These are phyloP conservation scores for Sarotherodon lohbergeri DNA, from an alignment of 2,113 vertebrate species.

Conservation along the genomic window DNA sequence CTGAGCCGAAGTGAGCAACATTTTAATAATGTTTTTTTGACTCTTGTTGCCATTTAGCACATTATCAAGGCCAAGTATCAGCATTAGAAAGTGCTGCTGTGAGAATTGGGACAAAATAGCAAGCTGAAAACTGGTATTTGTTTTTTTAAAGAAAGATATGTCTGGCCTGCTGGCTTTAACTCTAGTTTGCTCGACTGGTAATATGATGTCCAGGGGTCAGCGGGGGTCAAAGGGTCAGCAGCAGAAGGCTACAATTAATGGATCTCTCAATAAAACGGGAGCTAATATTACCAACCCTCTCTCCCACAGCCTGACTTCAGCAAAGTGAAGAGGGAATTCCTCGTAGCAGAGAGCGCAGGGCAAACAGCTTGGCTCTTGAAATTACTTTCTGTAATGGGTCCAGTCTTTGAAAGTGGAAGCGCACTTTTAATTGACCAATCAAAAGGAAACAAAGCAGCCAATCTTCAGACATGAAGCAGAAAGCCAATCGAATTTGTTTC, in stretches of 20 bases:
- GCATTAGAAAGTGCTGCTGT: not conserved
- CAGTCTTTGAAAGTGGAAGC: constrained; percentile 47
- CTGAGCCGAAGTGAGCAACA: not conserved
- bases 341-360: constrained; percentile 34
- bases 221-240: constrained; percentile 66
- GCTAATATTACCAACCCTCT: constrained; percentile 72
- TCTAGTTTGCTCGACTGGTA: constrained; percentile 43
- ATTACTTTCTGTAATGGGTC: constrained; percentile 63
- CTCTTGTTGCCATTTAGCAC: not conserved
- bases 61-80: not conserved
- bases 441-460: constrained; percentile 56
- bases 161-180: not conserved
- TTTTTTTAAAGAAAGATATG: not conserved
- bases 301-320: constrained; percentile 38
- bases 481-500: constrained; percentile 59
- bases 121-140: not conserved
- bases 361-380: constrained; percentile 66
- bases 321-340: constrained; percentile 59
- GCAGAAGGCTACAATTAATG: constrained; percentile 75
- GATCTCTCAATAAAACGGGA: constrained; percentile 75
- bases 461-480: constrained; percentile 46
- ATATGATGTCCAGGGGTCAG: constrained; percentile 75
- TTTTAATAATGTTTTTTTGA: not conserved
- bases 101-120: not conserved
- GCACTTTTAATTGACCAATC: constrained; percentile 68